Evolutionary conservation across 2,797 vertebrate species (phyloP).

Genomic region (Periophthalmus magnuspinnatus): DNA sequence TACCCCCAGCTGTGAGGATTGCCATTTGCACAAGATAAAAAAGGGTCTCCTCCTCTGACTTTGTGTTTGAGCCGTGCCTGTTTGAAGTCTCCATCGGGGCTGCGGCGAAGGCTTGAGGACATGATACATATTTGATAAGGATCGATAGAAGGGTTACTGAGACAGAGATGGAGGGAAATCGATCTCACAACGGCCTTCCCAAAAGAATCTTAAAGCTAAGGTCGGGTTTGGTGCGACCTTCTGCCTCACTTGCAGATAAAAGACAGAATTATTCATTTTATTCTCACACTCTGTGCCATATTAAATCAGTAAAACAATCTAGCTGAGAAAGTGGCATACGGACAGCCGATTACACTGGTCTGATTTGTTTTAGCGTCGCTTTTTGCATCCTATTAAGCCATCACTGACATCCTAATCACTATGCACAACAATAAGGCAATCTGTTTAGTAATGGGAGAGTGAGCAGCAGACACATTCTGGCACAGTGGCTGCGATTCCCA

Average conservation of each 20-base stretch:
- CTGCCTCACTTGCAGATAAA: conserved; percentile 24
- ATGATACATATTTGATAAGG: conserved; percentile 80
- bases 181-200: conserved; percentile 60
- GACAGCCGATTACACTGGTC: conserved; percentile 14
- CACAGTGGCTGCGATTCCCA: conserved; percentile 65
- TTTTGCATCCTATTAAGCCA: conserved; percentile 45
- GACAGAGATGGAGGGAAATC: conserved; percentile 70
- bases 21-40: conserved; percentile 48
- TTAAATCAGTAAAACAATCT: conserved; percentile 11
- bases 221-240: conserved; percentile 46
- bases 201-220: conserved; percentile 70
- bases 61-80: conserved; percentile 56
- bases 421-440: conserved; percentile 65
- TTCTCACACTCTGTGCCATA: conserved; percentile 16
- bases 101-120: conserved; percentile 64
- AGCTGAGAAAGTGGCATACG: conserved; percentile 7
- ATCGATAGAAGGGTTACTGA: conserved; percentile 69
- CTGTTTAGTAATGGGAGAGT: conserved; percentile 66
- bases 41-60: conserved; percentile 43
- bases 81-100: conserved; percentile 69
- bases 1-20: conserved; percentile 30
- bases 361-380: conserved; percentile 34
- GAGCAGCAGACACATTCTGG: conserved; percentile 66
- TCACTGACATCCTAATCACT: conserved; percentile 57
- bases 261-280: conserved; percentile 23